Percentiles rank a stretch among this genome's conserved stretches.
phyloP scores from a whole-genome alignment of 1,140 invertebrate species.

The Conus ventricosus region DNA sequence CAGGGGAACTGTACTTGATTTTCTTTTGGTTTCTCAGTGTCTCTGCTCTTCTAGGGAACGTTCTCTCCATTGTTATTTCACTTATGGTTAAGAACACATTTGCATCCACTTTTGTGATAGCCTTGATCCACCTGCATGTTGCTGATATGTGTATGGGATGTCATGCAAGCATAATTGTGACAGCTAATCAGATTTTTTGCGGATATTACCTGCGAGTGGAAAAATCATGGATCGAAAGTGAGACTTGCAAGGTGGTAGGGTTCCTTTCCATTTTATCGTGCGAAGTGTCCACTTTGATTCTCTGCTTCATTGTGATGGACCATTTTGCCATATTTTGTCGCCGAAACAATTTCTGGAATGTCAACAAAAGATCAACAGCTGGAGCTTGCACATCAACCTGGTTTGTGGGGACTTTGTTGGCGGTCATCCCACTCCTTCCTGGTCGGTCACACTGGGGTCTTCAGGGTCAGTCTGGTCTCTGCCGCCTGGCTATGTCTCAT shows the following conservation, averaged over 20 bases:
- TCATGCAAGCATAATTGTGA: constrained; percentile 47
- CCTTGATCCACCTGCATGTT: constrained; percentile 63
- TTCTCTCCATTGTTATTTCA: constrained; percentile 40
- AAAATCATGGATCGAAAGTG: not conserved
- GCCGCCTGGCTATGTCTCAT: not conserved
- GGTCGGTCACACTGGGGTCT: constrained; percentile 33
- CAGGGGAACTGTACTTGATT: constrained; percentile 32
- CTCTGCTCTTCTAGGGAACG: constrained; percentile 47
- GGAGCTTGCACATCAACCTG: not conserved
- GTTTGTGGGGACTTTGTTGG: not conserved
- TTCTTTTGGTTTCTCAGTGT: constrained; percentile 45
- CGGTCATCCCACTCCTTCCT: constrained; percentile 13
- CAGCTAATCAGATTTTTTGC: constrained; percentile 49
- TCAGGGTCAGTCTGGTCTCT: not conserved
- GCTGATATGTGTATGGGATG: constrained; percentile 60
- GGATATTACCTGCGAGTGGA: not conserved
- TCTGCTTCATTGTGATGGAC: constrained; percentile 48
- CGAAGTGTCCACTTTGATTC: constrained; percentile 48
- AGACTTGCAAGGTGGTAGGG: not conserved
- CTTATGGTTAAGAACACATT: not conserved
- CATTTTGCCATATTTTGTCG: constrained; percentile 54
- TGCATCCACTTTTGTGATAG: not conserved
- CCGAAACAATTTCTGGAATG: constrained; percentile 43
- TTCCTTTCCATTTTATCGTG: constrained; percentile 43
- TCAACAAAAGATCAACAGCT: constrained; percentile 28